A percentile compares a stretch with the other conserved stretches of the same genome.
These are phyloP conservation scores for Hydrozoanthus gracilis DNA, from an alignment of 92 coral and sea anemone genomes.

Conservation along the genomic window DNA sequence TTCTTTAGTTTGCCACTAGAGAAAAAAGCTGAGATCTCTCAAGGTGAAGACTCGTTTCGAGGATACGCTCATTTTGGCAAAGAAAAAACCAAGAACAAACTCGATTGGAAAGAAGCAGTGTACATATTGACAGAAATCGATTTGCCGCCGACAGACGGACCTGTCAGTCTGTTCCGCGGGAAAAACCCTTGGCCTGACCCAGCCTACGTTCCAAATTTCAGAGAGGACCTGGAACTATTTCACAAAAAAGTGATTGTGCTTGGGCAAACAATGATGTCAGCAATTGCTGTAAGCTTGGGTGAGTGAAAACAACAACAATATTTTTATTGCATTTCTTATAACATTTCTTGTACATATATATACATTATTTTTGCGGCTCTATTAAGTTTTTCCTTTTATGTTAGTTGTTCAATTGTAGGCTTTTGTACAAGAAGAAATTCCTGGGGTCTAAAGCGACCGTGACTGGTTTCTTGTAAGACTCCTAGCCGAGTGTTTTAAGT, in stretches of 20 bases:
- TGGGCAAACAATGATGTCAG: conserved; percentile 68
- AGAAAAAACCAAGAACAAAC: conserved; percentile 63
- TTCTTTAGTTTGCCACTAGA: conserved; percentile 69
- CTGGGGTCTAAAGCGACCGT: too few relatives aligned
- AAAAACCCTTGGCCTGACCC: conserved; percentile 67
- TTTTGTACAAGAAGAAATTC: too few relatives aligned
- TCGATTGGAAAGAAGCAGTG: conserved; percentile 90
- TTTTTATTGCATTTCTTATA: too few relatives aligned
- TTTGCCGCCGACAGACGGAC: conserved; percentile 36
- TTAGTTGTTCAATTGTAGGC: too few relatives aligned
- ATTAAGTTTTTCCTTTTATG: too few relatives aligned
- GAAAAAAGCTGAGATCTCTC: conserved; percentile 67
- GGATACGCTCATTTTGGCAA: conserved; percentile 76
- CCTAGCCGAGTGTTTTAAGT: too few relatives aligned
- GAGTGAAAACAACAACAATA: background rate
- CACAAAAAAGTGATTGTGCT: conserved; percentile 54
- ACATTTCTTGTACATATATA: too few relatives aligned
- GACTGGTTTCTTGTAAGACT: too few relatives aligned
- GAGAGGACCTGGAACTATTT: conserved; percentile 49
- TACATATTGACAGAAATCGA: conserved; percentile 71
- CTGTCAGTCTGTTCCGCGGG: conserved; percentile 56
- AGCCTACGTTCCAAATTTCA: conserved; percentile 68
- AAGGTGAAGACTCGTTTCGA: conserved; percentile 59
- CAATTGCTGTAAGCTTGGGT: conserved; percentile 83
- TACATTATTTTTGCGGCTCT: too few relatives aligned